Evolutionary conservation across 2,797 vertebrate genomes (phyloP), one percentile per base, ranked within the genome.

Genomic region (Dendrocincla fuliginosa): DNA sequence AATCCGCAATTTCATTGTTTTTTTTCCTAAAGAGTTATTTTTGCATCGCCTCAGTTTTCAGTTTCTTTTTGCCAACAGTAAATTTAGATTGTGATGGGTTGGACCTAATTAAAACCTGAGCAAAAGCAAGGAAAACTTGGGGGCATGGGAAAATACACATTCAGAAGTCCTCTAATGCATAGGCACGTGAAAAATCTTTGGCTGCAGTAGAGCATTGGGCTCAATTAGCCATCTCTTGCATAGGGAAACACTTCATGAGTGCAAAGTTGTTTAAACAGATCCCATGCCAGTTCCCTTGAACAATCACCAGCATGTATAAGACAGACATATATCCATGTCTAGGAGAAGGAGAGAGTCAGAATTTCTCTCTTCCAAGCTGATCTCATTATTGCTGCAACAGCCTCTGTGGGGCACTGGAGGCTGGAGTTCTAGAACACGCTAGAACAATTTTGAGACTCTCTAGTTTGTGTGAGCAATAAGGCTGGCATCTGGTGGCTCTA

Each of bases 401-500:
- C 25, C 56, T 44, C 81, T 49, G 39, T 1, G 7, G 53, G 52
- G 24, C 70, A 89, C 64, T 87, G 52, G 24, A 87, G 77, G 74
- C 0, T 69, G 64, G 74, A 79, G 63, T 24, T 28, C 68, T 79
- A 86, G 76, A 95, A 83, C 60, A 77, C 79, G 41, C 63, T 87
- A 86, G 71, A 92, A 92, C 52, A 75, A 63, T 53, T 94, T 90
- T 79, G 63, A 92, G 71, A 68, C 90, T 55, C 83, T 16, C 75
- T 49, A 53, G 37, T 82, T 82, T 85, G 63, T 70, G 85, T 73
- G 22, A 87, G 64, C 70, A 93, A 50, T 16, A 64, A 42, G 37
- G 52, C 44, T 82, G 56, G 93, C 61, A 91, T 91, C 83, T 93
- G 74, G n/a, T 42, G 13, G 27, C 41, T 78, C 83, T 81, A 94